A percentile compares a stretch with the other conserved stretches of the same genome.
phyloP scores from a whole-genome alignment of 1,140 invertebrate genomes.

The Bombyx mori region DNA sequence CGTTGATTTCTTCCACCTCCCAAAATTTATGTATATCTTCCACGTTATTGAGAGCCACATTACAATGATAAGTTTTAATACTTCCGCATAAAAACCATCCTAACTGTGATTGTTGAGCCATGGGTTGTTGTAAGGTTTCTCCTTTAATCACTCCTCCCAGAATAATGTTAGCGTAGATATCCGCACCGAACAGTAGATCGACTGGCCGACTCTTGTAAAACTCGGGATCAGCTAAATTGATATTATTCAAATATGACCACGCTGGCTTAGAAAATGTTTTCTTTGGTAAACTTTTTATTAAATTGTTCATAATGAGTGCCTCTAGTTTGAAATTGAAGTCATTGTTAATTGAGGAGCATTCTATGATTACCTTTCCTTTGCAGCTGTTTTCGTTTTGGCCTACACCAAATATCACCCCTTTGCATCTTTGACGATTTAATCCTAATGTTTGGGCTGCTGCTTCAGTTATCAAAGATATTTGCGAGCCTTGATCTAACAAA shows the following conservation, averaged over 20 bases:
- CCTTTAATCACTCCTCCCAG: slow-evolving; percentile 18
- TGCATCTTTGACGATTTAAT: slow-evolving; percentile 9
- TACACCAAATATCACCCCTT: slow-evolving; percentile 15
- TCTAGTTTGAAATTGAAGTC: slow-evolving; percentile 16
- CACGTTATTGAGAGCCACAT: background rate
- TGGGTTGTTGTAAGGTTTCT: slow-evolving; percentile 5
- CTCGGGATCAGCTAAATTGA: slow-evolving; percentile 21
- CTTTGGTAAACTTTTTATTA: slow-evolving; percentile 22
- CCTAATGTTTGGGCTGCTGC: background rate
- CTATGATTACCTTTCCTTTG: slow-evolving; percentile 16
- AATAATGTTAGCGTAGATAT: slow-evolving; percentile 19
- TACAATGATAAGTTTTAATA: too few relatives aligned
- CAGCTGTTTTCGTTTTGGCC: slow-evolving; percentile 18
- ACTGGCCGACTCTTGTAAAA: slow-evolving; percentile 19
- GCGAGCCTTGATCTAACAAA: slow-evolving; percentile 1
- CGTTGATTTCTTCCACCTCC: slow-evolving; percentile 14
- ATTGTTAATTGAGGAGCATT: slow-evolving; percentile 9
- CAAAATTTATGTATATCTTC: too few relatives aligned
- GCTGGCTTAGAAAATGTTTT: slow-evolving; percentile 13
- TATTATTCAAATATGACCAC: slow-evolving; percentile 12
- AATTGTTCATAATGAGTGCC: background rate
- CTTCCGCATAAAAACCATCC: slow-evolving; percentile 24
- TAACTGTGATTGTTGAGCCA: slow-evolving; percentile 23
- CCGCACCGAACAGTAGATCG: slow-evolving; percentile 20
- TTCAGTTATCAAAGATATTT: slow-evolving; percentile 1